These are phyloP conservation scores for Lithobates sylvaticus DNA, from an alignment of 2,797 vertebrate species.

Conservation along the genomic window DNA sequence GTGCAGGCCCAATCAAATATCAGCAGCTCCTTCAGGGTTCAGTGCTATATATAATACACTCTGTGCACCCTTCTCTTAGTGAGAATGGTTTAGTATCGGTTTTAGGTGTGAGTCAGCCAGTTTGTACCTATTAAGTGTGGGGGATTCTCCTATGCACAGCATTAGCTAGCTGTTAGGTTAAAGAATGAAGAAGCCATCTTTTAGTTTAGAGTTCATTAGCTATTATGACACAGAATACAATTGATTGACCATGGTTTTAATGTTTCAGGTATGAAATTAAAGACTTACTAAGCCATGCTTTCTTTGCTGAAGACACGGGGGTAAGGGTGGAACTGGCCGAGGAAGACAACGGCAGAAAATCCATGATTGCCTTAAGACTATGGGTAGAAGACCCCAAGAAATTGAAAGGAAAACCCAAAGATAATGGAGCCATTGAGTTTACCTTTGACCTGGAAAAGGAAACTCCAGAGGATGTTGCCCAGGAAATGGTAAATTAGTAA, in stretches of 20 bases:
- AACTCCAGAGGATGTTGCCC: constrained; percentile 93
- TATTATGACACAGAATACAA: too few relatives aligned
- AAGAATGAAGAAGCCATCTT: too few relatives aligned
- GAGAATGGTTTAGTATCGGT: too few relatives aligned
- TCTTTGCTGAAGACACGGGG: constrained; percentile 98
- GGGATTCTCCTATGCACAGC: too few relatives aligned
- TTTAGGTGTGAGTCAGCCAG: too few relatives aligned
- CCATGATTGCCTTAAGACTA: constrained; percentile 93
- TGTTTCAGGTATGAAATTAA: constrained; percentile 92
- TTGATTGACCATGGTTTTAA: background rate
- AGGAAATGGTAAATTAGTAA: constrained; percentile 90
- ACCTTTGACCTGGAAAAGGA: constrained; percentile 95
- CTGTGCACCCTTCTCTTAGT: too few relatives aligned
- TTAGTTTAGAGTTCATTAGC: too few relatives aligned
- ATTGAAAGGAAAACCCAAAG: constrained; percentile 98
- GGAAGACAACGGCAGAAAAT: constrained; percentile 95
- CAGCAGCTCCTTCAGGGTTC: too few relatives aligned
- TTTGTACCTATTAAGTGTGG: too few relatives aligned
- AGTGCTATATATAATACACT: too few relatives aligned
- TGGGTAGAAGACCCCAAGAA: constrained; percentile 99
- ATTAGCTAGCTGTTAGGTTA: too few relatives aligned
- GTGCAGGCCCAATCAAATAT: too few relatives aligned
- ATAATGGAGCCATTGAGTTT: constrained; percentile 98
- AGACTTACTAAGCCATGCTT: constrained; percentile 95
- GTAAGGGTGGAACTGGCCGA: constrained; percentile 97